Base-by-base conservation (phyloP, 2,888 invertebrate genomes). In the Epistrophe grossulariae region DNA sequence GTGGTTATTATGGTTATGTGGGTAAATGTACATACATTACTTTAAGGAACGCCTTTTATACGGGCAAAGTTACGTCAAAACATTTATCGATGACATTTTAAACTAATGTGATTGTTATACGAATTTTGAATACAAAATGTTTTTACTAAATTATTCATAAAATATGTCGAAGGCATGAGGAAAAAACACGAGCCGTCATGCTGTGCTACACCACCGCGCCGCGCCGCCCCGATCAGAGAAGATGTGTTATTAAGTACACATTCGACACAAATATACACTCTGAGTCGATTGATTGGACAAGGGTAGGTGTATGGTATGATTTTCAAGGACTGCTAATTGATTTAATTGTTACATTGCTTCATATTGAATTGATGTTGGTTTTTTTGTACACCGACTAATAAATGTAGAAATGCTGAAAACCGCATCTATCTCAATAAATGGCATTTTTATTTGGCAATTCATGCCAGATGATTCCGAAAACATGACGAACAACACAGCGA, bases 81-180 rank as follows among this genome's bases (percentile, higher is more conserved):
- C 82, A 68, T 68, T 85, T 81, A 82, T 87, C 79, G 76, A 66
- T 82, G 76, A 66, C 87, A 76, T 52, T 79, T 79, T 76, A 50
- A 59, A 82, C 87, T 79, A 78, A 87, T 79, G 82, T 48, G 60
- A 82, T 76, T 82, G 78, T 64, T 57, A n/a, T n/a, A 81, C 79
- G 79, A 52, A 87, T 71, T 82, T 87, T 82, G 82, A 87, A 87
- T 87, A 76, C 82, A 79, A 82, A 85, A 79, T 82, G 73, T 71
- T 66, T 82, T 82, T 71, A 74, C 76, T 87, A 71, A 87, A 82
- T 82, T 87, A 87, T 87, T 82, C 74, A 82, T 68, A 64, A 73
- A 62, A 68, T 19, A n/a, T 19, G 11, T 48, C 45, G 48, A 35
- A 38, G 57, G 43, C 5, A 71, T 13, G 11, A 13, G 5, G 17